A percentile compares a stretch with the other conserved stretches of the same genome.
Evolutionary conservation across 2,888 invertebrate species (phyloP).

Genomic region (Phengaris arion): DNA sequence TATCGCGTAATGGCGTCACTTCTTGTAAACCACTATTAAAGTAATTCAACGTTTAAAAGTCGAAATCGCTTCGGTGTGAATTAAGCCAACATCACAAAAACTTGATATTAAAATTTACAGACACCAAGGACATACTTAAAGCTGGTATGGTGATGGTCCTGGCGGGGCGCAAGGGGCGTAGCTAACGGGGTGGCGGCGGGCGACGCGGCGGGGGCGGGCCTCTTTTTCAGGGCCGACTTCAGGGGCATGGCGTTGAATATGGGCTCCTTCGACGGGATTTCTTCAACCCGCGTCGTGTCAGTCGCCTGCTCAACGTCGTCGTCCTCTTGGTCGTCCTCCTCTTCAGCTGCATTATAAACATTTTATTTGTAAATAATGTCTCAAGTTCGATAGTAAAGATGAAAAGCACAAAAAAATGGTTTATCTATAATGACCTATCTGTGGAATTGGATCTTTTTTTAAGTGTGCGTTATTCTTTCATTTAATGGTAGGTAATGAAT

Average conservation of each 20-base stretch:
- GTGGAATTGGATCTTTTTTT: too few species aligned
- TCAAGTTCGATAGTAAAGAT: neutral
- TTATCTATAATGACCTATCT: too few species aligned
- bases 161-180: slow-evolving; percentile 78
- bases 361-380: neutral
- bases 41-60: neutral
- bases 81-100: neutral
- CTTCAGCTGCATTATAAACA: slow-evolving; percentile 54
- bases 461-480: too few species aligned
- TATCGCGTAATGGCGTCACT: neutral
- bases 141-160: slow-evolving; percentile 87
- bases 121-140: slow-evolving; percentile 83
- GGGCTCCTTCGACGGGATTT: slow-evolving; percentile 95
- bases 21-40: too few species aligned
- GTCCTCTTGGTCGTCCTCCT: slow-evolving; percentile 83
- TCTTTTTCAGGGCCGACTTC: slow-evolving; percentile 95
- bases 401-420: neutral
- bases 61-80: neutral
- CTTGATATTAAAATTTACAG: neutral
- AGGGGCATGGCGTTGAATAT: slow-evolving; percentile 94
- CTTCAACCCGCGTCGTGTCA: slow-evolving; percentile 92
- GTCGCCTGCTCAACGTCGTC: slow-evolving; percentile 82
- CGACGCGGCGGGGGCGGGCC: slow-evolving; percentile 85
- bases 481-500: too few species aligned
- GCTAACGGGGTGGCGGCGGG: slow-evolving; percentile 76